phyloP scores from a whole-genome alignment of 1,140 invertebrate genomes.

The Bombus turneri region DNA sequence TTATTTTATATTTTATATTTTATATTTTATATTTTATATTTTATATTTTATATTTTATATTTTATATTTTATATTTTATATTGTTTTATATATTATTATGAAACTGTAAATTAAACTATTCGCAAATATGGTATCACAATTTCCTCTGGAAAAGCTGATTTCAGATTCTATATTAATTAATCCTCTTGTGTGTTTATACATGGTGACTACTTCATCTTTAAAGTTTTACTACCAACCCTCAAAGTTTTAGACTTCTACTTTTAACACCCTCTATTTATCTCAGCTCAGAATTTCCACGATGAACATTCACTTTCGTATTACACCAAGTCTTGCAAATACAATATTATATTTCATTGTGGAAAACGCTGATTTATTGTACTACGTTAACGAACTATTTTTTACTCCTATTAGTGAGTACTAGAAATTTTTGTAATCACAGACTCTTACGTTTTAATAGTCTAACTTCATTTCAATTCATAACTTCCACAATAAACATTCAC shows the following conservation, averaged over 20 bases:
- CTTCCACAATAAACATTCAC: neutral
- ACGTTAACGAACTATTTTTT: neutral
- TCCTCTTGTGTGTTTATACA: neutral
- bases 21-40: no score
- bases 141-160: neutral
- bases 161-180: neutral
- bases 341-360: neutral
- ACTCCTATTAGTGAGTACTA: neutral
- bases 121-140: neutral
- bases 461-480: neutral
- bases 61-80: no score
- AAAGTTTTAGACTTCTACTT: neutral
- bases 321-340: neutral
- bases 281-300: neutral
- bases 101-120: no score
- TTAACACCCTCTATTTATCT: neutral
- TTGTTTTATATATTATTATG: no score
- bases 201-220: neutral
- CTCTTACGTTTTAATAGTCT: neutral
- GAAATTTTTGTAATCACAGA: neutral
- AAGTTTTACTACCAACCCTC: neutral
- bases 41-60: no score
- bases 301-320: neutral
- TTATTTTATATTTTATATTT: no score
- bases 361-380: neutral